Evolutionary conservation across 2,888 invertebrate species (phyloP).

Genomic region (Erannis defoliaria): DNA sequence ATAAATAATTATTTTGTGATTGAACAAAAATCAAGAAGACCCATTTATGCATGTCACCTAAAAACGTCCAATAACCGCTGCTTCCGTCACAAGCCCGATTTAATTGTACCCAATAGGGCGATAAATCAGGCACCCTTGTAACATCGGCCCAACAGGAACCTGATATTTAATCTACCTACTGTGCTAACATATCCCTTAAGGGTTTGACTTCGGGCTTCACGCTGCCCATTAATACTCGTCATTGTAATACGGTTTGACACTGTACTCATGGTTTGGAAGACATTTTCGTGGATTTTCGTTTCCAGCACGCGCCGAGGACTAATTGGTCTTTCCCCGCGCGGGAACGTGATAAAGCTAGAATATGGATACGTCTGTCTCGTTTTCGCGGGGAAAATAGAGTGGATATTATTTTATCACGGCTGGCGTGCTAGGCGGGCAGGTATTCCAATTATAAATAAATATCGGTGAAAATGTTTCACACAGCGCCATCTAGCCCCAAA

Average conservation of each 20-base stretch:
- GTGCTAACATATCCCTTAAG: slow-evolving; percentile 20
- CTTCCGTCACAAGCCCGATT: slow-evolving; percentile 8
- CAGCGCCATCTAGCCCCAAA: too few species aligned
- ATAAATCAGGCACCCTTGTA: slow-evolving; percentile 36
- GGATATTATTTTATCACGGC: too few species aligned
- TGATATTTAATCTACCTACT: slow-evolving; percentile 32
- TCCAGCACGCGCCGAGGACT: too few species aligned
- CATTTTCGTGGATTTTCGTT: neutral
- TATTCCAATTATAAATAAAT: too few species aligned
- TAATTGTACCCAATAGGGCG: slow-evolving; percentile 32
- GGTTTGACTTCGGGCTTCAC: slow-evolving; percentile 17
- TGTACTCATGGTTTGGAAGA: neutral
- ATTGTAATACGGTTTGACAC: neutral
- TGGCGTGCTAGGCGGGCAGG: too few species aligned
- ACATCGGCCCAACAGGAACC: slow-evolving; percentile 22
- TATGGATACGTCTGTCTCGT: too few species aligned
- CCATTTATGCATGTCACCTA: neutral
- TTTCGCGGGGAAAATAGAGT: too few species aligned
- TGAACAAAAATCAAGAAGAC: too few species aligned
- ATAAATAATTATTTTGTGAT: too few species aligned
- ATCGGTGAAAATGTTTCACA: too few species aligned
- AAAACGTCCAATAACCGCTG: slow-evolving; percentile 12
- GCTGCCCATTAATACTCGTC: slow-evolving; percentile 4
- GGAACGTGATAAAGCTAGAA: too few species aligned
- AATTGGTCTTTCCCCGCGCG: too few species aligned